Evolutionary conservation across 2,888 invertebrate species (phyloP).

Genomic region (Resseliella maxima): DNA sequence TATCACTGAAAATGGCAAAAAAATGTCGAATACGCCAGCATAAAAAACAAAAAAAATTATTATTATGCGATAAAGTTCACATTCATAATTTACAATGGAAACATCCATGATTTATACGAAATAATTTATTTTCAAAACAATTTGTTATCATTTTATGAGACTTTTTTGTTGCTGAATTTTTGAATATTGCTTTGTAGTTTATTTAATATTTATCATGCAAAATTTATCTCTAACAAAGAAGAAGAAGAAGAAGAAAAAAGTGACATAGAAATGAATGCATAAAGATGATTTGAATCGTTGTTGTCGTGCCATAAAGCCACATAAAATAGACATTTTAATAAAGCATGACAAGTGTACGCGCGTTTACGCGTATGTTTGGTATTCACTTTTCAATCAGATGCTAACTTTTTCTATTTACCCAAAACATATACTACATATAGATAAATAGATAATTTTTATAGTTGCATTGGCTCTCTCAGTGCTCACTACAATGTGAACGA

Average conservation of each 20-base stretch:
- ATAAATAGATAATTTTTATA: background rate
- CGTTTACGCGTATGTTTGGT: constrained; percentile 8
- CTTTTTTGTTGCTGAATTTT: no score
- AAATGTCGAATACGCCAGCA: no score
- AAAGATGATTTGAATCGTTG: background rate
- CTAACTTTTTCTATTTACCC: background rate
- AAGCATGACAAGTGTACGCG: background rate
- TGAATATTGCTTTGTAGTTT: background rate
- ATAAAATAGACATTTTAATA: constrained; percentile 44
- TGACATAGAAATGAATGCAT: background rate
- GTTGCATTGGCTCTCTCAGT: background rate
- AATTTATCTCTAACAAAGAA: background rate
- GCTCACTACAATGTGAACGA: constrained; percentile 31
- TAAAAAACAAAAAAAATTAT: no score
- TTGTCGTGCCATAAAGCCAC: background rate
- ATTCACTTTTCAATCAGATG: constrained; percentile 6
- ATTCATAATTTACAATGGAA: no score
- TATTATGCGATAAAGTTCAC: no score
- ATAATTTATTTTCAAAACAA: background rate
- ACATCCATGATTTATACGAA: no score
- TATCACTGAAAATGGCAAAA: background rate
- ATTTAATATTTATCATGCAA: background rate
- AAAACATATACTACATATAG: background rate
- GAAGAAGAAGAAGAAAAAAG: background rate
- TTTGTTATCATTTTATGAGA: background rate